Evolutionary conservation across 1,140 invertebrate species (phyloP).

Genomic region (Tetraneura akinire): DNA sequence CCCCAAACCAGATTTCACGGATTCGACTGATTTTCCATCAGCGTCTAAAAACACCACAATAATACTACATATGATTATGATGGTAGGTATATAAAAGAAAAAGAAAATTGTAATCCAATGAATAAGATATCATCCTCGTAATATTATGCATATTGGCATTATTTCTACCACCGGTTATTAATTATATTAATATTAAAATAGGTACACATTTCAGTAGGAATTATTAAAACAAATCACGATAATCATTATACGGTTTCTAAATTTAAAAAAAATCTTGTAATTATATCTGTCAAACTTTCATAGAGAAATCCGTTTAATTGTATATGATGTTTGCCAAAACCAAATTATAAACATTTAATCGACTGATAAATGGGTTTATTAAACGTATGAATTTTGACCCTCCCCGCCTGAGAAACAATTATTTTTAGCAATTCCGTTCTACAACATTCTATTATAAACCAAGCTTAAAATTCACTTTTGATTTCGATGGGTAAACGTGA

Average conservation of each 20-base stretch:
- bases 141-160: neutral
- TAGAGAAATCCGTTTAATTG: constrained; percentile 23
- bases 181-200: neutral
- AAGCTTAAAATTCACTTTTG: constrained; percentile 10
- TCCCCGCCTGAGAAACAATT: neutral
- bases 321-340: constrained; percentile 28
- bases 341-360: constrained; percentile 27
- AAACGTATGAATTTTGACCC: neutral
- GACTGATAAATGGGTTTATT: constrained; percentile 15
- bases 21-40: constrained; percentile 52
- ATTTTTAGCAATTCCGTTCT: constrained; percentile 28
- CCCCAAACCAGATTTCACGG: constrained; percentile 55
- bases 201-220: neutral
- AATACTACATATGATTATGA: too few relatives aligned
- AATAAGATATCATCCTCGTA: too few relatives aligned
- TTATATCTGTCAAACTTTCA: constrained; percentile 3
- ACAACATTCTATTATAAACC: constrained; percentile 27
- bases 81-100: neutral
- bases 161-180: neutral
- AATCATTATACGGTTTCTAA: neutral
- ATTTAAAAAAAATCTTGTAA: constrained; percentile 18
- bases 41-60: constrained; percentile 25
- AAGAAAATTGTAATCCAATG: constrained; percentile 8
- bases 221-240: neutral
- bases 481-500: neutral